Conservation (phyloP, 2,113 vertebrate species). For the Amblyornis subalaris region DNA sequence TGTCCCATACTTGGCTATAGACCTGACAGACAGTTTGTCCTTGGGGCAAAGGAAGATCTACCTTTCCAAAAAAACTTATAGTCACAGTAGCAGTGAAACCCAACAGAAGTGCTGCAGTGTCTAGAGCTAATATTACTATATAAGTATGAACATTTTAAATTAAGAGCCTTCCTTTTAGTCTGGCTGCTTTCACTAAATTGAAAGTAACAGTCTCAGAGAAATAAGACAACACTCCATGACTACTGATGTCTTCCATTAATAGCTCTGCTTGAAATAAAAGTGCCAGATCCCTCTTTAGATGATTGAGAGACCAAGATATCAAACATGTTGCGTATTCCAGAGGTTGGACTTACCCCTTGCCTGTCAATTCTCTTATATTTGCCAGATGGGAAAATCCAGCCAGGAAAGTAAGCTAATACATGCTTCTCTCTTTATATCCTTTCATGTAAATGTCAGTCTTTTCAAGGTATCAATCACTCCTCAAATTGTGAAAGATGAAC, state of each 20-base stretch:
- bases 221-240: background rate
- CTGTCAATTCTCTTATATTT: background rate
- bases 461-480: background rate
- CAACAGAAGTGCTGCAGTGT: background rate
- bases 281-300: background rate
- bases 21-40: background rate
- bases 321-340: background rate
- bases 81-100: background rate
- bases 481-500: background rate
- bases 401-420: background rate
- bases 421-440: background rate
- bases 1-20: background rate
- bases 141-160: background rate
- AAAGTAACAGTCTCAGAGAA: background rate
- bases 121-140: background rate
- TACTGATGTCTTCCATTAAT: background rate
- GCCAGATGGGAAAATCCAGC: background rate
- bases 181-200: background rate
- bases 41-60: background rate
- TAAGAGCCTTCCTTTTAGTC: background rate
- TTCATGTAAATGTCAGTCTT: background rate
- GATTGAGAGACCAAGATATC: background rate
- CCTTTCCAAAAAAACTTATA: background rate
- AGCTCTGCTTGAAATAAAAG: background rate
- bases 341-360: background rate